Percentiles rank a stretch among this genome's conserved stretches.
These are phyloP conservation scores for Sepioteuthis lessoniana DNA, from an alignment of 2,888 invertebrate species.

Conservation along the genomic window DNA sequence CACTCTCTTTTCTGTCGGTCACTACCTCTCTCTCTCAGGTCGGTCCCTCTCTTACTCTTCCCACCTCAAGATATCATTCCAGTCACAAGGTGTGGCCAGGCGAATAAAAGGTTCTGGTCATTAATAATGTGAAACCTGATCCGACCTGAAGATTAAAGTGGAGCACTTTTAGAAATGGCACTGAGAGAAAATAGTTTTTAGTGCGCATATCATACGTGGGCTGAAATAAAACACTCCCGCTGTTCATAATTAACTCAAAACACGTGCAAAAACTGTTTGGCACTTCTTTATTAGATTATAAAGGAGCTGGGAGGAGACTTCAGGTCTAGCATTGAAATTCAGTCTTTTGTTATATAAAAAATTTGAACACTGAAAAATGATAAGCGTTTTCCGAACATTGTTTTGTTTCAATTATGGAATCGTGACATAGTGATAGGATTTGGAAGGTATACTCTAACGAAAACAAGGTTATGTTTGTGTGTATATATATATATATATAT, in stretches of 20 bases:
- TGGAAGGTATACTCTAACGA: not conserved
- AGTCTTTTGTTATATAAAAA: not conserved
- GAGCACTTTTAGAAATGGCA: not conserved
- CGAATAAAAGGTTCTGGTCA: not conserved
- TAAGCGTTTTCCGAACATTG: not conserved
- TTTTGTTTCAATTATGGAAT: conserved; percentile 13
- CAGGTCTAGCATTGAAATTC: not conserved
- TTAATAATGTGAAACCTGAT: not conserved
- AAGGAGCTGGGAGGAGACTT: not conserved
- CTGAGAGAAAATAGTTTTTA: not conserved
- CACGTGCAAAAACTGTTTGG: not conserved
- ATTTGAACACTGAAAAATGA: not conserved
- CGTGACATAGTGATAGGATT: not conserved
- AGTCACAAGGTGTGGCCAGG: not conserved
- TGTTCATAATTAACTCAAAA: not conserved
- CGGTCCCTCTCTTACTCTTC: not conserved
- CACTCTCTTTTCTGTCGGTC: too few species aligned
- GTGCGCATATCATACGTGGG: not conserved
- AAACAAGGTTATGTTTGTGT: not conserved
- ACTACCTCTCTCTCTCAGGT: too few species aligned
- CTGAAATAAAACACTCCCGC: not conserved
- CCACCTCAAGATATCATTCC: not conserved
- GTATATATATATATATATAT: not conserved
- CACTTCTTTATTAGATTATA: not conserved
- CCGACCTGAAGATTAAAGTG: not conserved